Base-by-base conservation (phyloP, 23 tunicate species). In the Halocynthia aurantium region DNA sequence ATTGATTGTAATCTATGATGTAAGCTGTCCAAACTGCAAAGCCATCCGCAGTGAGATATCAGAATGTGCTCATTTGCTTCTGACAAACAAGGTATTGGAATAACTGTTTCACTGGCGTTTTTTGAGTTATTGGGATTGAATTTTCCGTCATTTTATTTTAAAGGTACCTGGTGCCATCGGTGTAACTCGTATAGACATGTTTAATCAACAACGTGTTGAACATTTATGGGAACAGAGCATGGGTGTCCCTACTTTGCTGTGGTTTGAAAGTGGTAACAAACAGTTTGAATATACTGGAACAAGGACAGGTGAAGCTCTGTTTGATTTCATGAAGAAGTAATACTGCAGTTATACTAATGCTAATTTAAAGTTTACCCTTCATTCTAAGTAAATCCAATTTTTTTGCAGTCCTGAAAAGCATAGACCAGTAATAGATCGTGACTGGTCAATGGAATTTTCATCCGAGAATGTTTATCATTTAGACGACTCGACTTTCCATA, bases 171-270 rank as follows among this genome's bases (percentile, higher is more conserved):
- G 83, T 15, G 75, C 83, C 69, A 13, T 92, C 51, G 98, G 86
- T 21, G 91, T 86, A 21, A 53, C 86, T 9, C 78, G 82, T 57
- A 64, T 82, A 58, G 85, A 86, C 6, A 82, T 64, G 76, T 78
- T 73, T 31, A 63, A 67, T 20, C 80, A 80, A 55, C 44, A 31
- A 31, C 72, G 74, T 51, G 86, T 92, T 22, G 61, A 76, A 57
- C 88, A 82, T 31, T 66, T 92, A 50, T 92, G 98, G 98, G 72
- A 82, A 18, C 49, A 10, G 6, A 75, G 75, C 31, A 79, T 82
- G 82, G 98, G 98, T 13, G 84, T 78, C n/a, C 98, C 98, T 6
- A 92, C 92, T 8, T 17, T 92, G 21, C 83, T 81, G 52, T 92
- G 98, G 98, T 86, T 61, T 60, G 73, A 77, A 12, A 76, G 73